Conservation (phyloP, 2,113 vertebrate genomes). For the Urocynchramus pylzowi region DNA sequence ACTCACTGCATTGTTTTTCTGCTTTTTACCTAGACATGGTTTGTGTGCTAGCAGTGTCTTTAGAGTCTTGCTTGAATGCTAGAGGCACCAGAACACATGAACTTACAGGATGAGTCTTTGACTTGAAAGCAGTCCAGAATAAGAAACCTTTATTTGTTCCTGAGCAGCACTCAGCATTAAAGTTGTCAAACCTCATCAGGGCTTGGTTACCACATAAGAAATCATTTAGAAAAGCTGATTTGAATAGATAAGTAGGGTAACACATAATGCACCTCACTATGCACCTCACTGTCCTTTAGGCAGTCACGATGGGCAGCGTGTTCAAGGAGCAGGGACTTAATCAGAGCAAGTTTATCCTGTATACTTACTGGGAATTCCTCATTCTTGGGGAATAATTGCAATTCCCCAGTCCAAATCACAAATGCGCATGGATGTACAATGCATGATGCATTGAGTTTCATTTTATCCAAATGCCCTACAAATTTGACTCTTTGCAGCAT, state of each 20-base stretch:
- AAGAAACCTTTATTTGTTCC: not conserved
- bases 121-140: not conserved
- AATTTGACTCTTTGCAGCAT: not conserved
- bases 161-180: not conserved
- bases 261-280: not conserved
- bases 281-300: not conserved
- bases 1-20: not conserved
- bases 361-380: not conserved
- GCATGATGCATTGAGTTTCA: rapidly evolving
- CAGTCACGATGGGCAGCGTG: rapidly evolving
- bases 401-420: not conserved
- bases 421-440: rapidly evolving
- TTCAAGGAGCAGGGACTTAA: not conserved
- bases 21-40: not conserved
- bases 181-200: not conserved
- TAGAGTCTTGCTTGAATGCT: not conserved
- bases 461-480: not conserved
- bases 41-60: not conserved
- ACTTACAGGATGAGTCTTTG: not conserved
- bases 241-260: not conserved
- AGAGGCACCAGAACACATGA: rapidly evolving
- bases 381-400: not conserved
- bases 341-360: rapidly evolving
- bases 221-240: not conserved
- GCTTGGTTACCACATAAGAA: not conserved